Conservation (phyloP, 2,888 invertebrate genomes). For the Dorcus hopei region DNA sequence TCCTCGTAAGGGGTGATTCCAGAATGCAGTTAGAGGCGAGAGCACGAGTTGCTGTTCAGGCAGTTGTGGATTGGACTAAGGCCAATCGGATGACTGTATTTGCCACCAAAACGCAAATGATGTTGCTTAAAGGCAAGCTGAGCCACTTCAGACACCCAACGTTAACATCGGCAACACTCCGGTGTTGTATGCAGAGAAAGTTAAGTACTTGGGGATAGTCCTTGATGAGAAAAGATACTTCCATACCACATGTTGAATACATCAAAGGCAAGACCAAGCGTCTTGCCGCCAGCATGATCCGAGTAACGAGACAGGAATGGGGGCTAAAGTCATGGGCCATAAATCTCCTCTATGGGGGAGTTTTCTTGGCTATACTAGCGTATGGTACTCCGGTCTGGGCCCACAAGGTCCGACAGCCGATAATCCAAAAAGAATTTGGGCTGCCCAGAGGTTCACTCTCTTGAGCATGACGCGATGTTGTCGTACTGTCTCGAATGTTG, state of each 20-base stretch:
- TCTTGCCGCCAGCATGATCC: too few species aligned
- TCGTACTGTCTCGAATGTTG: too few species aligned
- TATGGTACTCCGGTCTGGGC: background rate
- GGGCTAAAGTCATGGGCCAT: too few species aligned
- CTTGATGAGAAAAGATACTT: background rate
- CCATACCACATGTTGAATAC: background rate
- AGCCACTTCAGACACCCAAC: background rate
- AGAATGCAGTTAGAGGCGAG: too few species aligned
- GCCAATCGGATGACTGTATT: background rate
- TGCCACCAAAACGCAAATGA: background rate
- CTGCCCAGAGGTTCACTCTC: too few species aligned
- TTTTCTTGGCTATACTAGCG: too few species aligned
- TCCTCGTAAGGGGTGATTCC: too few species aligned
- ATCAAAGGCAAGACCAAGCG: background rate
- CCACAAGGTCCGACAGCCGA: background rate
- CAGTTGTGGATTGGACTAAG: background rate
- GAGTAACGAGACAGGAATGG: too few species aligned
- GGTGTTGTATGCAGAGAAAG: background rate
- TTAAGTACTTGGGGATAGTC: constrained; percentile 3
- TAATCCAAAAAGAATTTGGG: too few species aligned
- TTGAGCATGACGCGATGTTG: too few species aligned
- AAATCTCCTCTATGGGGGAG: too few species aligned
- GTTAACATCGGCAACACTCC: background rate
- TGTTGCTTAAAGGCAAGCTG: background rate
- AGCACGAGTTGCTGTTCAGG: background rate